phyloP scores from a whole-genome alignment of 2,888 invertebrate genomes.

The Elmis aenea region DNA sequence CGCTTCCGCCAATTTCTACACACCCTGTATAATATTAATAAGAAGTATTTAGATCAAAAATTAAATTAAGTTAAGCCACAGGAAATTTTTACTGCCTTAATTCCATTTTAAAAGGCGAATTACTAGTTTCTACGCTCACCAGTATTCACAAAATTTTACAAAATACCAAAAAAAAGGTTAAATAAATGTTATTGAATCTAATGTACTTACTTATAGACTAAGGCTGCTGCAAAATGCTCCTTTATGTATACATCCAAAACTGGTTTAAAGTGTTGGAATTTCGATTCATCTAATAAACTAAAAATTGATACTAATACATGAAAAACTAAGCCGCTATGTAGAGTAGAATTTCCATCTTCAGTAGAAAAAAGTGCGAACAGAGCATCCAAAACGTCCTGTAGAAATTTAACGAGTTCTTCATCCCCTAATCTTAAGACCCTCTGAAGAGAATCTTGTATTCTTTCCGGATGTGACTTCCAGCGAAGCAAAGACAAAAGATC shows the following conservation, averaged over 20 bases:
- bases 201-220: conserved; percentile 78
- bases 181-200: too few relatives aligned
- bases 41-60: too few relatives aligned
- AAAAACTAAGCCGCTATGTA: conserved; percentile 87
- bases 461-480: conserved; percentile 86
- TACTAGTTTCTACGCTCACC: too few relatives aligned
- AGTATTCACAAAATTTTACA: too few relatives aligned
- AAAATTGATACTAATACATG: conserved; percentile 90
- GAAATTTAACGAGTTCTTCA: conserved; percentile 90
- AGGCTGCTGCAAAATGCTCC: conserved; percentile 89
- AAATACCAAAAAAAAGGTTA: too few relatives aligned
- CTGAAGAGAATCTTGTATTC: conserved; percentile 79
- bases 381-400: conserved; percentile 91
- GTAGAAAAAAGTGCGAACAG: conserved; percentile 90
- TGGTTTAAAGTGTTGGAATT: conserved; percentile 91
- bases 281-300: conserved; percentile 80
- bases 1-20: too few relatives aligned
- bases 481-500: conserved; percentile 84
- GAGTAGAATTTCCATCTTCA: conserved; percentile 85
- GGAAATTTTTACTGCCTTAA: too few relatives aligned
- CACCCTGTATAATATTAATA: too few relatives aligned
- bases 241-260: conserved; percentile 92
- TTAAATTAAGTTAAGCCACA: too few relatives aligned
- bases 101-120: too few relatives aligned
- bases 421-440: conserved; percentile 77